Evolutionary conservation across 2,797 vertebrate species (phyloP), one percentile per base, ranked within the genome.

Genomic region (Hydrolagus colliei): DNA sequence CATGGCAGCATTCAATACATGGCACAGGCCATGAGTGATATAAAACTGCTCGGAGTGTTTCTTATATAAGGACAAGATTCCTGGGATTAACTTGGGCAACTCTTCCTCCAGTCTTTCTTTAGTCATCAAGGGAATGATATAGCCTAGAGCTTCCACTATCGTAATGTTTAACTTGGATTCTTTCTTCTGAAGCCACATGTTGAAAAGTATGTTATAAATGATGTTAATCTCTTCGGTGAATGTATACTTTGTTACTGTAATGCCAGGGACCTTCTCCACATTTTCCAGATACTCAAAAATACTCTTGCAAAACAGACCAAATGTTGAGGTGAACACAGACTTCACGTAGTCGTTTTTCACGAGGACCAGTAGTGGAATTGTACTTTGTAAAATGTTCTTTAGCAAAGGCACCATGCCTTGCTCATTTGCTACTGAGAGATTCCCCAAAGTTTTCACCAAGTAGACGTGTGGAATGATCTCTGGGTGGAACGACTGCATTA

Each of bases 131-230:
- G 62, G 32, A 13, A 61, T 80, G 62, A 80, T 9, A 9, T 80
- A 80, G 12, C 78, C 78, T 65, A 80, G 78, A 67, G 78, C 78
- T 80, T 80, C 78, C 22, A 80, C 78, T 67, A 27, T 67, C 6
- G 63, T 22, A 27, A 80, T 80, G 62, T 80, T 80, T 7, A 80
- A 67, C 27, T 67, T 80, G 27, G 62, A 35, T 11, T 14, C 22
- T 7, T 80, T 27, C 62, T 80, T 80, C 62, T 80, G 61, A 18
- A 80, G 78, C 78, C 78, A 80, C 27, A 35, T 12, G 5, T 80
- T 65, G 27, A 80, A 80, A 22, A 80, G 35, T 27, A 80, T 12
- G 67, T n/a, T 80, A 4, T 80, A 80, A 14, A 80, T 6, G 61
- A 80, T 80, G 27, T 27, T 80, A 8, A 80, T 80, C 62, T 80